Evolutionary conservation across 1,140 invertebrate species (phyloP), one percentile per base, ranked within the genome.

Genomic region (Aphelenchoides avenae): DNA sequence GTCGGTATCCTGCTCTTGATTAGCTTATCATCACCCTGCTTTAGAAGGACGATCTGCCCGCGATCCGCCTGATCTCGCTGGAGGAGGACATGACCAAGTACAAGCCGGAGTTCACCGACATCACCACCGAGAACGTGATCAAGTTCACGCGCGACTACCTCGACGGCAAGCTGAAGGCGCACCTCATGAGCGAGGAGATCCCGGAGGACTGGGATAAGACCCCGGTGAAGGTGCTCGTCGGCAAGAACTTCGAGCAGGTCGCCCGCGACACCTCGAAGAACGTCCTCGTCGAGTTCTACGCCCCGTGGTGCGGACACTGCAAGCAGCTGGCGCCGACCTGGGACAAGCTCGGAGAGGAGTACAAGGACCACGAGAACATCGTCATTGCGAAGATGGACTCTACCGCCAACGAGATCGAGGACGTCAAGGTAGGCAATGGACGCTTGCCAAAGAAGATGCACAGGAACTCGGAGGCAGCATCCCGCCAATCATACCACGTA

Each of bases 311-410:
- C 30, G 64, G 63, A 13, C 69, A 69, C 47, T 69, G 66, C 64
- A 68, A 70, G 30, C 48, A 64, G 20, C 55, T 98, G 93, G 88
- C 83, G 61, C 94, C 94, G 26, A 95, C 95, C 79, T 98, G 91
- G 80, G 91, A 97, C 62, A 74, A 88, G 82, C 81, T 89, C 54
- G 87, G 84, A 52, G 87, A 89, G 68, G 88, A 93, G 79, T 96
- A 63, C 67, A 86, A 87, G 76, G 86, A 88, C 64, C 84, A 84
- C 64, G 84, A 86, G 34, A 85, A 86, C 57, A 83, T 98, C 62
- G 83, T 98, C 11, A 88, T 99, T 77, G 92, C 93, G 62, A 98
- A 98, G 82, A 95, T 99, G 84, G 95, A 99, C 80, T 86, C 93
- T 43, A 97, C 93, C 52, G 87, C 85, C 73, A 99, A 98, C 79